Conservation (phyloP, 2,113 vertebrate species). For the Pheucticus melanocephalus region DNA sequence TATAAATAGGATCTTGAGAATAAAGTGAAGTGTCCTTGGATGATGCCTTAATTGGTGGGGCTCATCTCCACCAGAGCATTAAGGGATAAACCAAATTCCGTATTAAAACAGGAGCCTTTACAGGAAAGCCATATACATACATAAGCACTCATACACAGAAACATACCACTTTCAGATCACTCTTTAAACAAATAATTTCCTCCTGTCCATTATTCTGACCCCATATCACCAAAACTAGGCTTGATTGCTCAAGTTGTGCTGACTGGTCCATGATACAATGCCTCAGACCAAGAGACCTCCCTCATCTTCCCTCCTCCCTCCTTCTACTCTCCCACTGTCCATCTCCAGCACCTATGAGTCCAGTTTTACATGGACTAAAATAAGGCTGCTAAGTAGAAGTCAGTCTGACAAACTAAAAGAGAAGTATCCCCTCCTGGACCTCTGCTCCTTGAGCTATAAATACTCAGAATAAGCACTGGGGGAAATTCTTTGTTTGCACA, state of each 20-base stretch:
- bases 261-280: background rate
- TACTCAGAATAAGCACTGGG: background rate
- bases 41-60: background rate
- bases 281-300: background rate
- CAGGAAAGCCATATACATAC: background rate
- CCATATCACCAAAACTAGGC: background rate
- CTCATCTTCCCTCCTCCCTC: background rate
- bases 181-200: background rate
- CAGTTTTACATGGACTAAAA: background rate
- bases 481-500: conserved; percentile 46
- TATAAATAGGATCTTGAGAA: background rate
- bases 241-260: background rate
- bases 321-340: background rate
- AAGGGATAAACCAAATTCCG: background rate
- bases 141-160: background rate
- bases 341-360: background rate
- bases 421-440: background rate
- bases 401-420: background rate
- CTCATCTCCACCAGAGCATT: background rate
- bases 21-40: background rate
- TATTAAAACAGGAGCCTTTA: background rate
- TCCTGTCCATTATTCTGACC: background rate
- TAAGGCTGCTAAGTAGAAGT: conserved; percentile 37
- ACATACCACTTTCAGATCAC: background rate
- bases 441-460: conserved; percentile 37